Percentiles rank a stretch among this genome's conserved stretches.
Evolutionary conservation across 2,797 vertebrate genomes (phyloP).

Genomic region (Syngnathus acus): DNA sequence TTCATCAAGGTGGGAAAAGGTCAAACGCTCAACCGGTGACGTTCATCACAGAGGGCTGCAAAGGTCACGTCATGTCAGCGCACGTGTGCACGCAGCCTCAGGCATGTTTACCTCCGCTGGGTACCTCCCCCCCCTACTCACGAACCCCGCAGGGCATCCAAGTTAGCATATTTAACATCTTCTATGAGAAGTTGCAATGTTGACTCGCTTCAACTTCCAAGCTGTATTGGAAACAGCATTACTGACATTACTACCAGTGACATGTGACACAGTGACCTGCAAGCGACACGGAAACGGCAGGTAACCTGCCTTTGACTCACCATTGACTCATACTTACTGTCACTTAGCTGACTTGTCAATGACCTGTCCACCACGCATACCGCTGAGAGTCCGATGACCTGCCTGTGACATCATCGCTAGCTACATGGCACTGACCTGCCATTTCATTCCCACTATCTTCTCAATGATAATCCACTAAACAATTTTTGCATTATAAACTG

Average conservation of each 20-base stretch:
- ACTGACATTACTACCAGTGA: too few species aligned
- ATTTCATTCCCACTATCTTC: not conserved
- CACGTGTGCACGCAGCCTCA: conserved; percentile 38
- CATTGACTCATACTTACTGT: too few species aligned
- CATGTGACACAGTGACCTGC: too few species aligned
- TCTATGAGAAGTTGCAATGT: not conserved
- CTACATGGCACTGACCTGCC: not conserved
- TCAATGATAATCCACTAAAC: not conserved
- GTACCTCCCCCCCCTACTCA: not conserved
- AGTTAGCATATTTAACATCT: not conserved
- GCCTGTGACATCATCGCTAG: too few species aligned
- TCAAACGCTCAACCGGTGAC: conserved; percentile 63
- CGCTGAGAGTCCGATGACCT: not conserved
- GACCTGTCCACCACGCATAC: not conserved
- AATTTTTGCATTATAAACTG: not conserved
- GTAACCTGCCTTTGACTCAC: too few species aligned
- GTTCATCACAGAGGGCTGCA: conserved; percentile 56
- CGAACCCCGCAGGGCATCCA: conserved; percentile 18
- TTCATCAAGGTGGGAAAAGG: conserved; percentile 66
- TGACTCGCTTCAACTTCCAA: not conserved
- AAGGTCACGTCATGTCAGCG: conserved; percentile 63
- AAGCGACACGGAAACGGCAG: too few species aligned
- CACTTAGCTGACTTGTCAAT: not conserved
- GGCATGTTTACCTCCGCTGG: conserved; percentile 42
- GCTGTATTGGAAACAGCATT: not conserved